These are phyloP conservation scores for Chrysolina oricalcia DNA, from an alignment of 2,888 invertebrate genomes.

Conservation along the genomic window DNA sequence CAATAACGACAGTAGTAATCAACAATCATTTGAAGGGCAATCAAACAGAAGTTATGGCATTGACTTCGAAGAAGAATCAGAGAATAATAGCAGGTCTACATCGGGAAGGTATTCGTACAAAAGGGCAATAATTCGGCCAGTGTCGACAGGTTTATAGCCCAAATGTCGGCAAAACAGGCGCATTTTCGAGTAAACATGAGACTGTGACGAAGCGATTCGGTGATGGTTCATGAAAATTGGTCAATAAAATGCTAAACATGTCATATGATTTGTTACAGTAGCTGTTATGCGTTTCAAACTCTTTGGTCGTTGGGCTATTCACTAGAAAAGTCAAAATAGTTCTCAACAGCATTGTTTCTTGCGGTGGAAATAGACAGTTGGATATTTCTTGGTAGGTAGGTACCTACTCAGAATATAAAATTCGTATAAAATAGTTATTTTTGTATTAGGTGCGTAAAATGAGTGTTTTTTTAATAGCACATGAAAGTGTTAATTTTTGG, in stretches of 20 bases:
- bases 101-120: constrained; percentile 5
- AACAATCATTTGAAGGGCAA: constrained; percentile 6
- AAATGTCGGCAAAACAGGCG: constrained; percentile 34
- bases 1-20: constrained; percentile 13
- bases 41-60: constrained; percentile 17
- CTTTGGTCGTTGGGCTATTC: background rate
- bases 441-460: too few species aligned
- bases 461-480: too few species aligned
- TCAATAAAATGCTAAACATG: constrained; percentile 37
- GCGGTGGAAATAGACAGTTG: background rate
- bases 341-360: background rate
- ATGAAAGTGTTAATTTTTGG: too few species aligned
- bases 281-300: constrained; percentile 19
- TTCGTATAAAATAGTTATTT: too few species aligned
- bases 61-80: constrained; percentile 12
- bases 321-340: constrained; percentile 14
- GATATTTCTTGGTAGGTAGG: too few species aligned
- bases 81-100: background rate
- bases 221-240: constrained; percentile 34
- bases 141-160: constrained; percentile 35
- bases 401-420: too few species aligned
- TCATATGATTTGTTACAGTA: constrained; percentile 34
- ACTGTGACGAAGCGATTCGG: constrained; percentile 33
- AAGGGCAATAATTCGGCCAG: constrained; percentile 35
- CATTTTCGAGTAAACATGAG: constrained; percentile 30